A percentile compares a stretch with the other conserved stretches of the same genome.
Evolutionary conservation across 2,797 vertebrate species (phyloP).

Genomic region (Falco rusticolus): DNA sequence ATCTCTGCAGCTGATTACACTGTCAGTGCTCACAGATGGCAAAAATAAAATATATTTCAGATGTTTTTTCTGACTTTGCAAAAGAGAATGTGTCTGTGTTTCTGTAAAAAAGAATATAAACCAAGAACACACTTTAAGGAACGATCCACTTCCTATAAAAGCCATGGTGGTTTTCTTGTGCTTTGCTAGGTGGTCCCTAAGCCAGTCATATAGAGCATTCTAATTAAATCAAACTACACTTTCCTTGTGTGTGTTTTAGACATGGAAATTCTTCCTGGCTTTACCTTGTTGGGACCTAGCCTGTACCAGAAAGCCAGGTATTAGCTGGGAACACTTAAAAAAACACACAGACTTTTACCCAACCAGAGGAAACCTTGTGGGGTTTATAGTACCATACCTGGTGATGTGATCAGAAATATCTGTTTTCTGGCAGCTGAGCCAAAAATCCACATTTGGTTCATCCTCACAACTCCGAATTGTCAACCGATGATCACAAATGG

Average conservation of each 20-base stretch:
- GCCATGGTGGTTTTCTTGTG: fast-evolving
- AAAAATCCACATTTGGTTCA: background rate
- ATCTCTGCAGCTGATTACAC: background rate
- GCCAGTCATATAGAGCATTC: background rate
- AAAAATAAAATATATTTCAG: background rate
- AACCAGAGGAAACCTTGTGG: background rate
- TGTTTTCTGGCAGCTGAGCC: background rate
- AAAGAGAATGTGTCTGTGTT: background rate
- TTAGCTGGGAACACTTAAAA: background rate
- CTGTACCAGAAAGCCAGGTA: background rate
- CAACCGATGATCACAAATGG: background rate
- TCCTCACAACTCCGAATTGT: background rate
- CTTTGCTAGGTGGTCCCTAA: background rate
- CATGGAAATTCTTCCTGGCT: background rate
- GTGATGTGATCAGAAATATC: background rate
- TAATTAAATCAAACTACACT: background rate
- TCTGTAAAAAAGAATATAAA: background rate
- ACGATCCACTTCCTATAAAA: background rate
- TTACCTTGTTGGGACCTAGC: background rate
- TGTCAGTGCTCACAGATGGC: background rate
- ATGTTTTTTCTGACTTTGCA: background rate
- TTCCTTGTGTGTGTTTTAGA: background rate
- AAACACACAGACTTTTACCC: background rate
- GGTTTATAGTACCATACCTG: background rate
- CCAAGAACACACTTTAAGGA: background rate